phyloP scores from a whole-genome alignment of 2,888 invertebrate species.

The Chrysolina haemoptera region DNA sequence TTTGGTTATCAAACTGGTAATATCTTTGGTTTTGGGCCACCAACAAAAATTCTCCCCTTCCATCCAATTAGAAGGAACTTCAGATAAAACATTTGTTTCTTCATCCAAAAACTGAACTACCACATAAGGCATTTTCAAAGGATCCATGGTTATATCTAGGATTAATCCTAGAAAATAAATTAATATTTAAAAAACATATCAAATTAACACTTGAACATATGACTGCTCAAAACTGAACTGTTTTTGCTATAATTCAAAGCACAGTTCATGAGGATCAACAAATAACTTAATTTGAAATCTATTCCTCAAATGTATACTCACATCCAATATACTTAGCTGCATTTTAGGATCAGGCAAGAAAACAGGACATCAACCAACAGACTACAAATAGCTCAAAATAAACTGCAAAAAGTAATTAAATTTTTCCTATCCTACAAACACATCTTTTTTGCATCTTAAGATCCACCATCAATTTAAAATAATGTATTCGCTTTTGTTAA shows the following conservation, averaged over 20 bases:
- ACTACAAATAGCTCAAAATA: constrained; percentile 11
- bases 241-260: too few species aligned
- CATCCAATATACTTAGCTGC: too few species aligned
- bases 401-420: constrained; percentile 5
- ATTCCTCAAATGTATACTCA: too few species aligned
- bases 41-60: constrained; percentile 2
- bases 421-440: constrained; percentile 6
- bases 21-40: not conserved
- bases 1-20: too few species aligned
- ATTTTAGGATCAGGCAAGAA: too few species aligned
- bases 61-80: constrained; percentile 11
- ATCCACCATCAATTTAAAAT: not conserved
- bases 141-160: constrained; percentile 1
- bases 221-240: too few species aligned
- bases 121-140: constrained; percentile 2
- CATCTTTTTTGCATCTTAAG: not conserved
- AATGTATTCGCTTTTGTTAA: not conserved
- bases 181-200: too few species aligned
- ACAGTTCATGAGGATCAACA: too few species aligned
- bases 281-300: too few species aligned
- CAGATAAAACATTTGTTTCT: constrained; percentile 6
- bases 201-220: too few species aligned
- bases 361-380: not conserved
- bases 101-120: constrained; percentile 8
- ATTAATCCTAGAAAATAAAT: not conserved